Conservation (phyloP, 2,113 vertebrate species). For the Glaucidium brasilianum region DNA sequence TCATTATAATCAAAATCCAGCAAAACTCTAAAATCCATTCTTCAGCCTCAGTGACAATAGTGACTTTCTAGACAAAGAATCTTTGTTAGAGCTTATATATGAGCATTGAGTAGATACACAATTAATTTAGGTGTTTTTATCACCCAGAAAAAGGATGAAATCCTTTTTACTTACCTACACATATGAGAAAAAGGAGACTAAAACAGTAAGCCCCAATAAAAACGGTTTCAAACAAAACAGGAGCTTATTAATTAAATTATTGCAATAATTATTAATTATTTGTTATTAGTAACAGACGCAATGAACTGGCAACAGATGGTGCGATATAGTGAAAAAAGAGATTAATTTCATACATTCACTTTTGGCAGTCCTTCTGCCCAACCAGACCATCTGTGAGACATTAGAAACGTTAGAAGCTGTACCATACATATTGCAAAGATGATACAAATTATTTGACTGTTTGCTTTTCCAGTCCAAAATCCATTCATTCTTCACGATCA, state of each 20-base stretch:
- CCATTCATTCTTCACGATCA: background rate
- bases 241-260: slow-evolving; percentile 47
- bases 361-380: slow-evolving; percentile 51
- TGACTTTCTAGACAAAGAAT: background rate
- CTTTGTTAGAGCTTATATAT: background rate
- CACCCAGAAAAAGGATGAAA: background rate
- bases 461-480: background rate
- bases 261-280: slow-evolving; percentile 55
- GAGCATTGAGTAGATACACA: background rate
- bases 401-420: background rate
- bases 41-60: background rate
- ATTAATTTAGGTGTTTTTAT: background rate
- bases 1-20: background rate
- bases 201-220: background rate
- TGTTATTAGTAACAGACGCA: slow-evolving; percentile 48
- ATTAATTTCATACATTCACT: slow-evolving; percentile 48
- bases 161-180: background rate
- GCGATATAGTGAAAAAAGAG: slow-evolving; percentile 6
- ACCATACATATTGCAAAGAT: background rate
- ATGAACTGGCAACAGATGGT: slow-evolving; percentile 60
- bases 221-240: background rate
- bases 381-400: slow-evolving; percentile 54
- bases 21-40: background rate
- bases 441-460: background rate
- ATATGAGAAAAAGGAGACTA: background rate